Evolutionary conservation across 2,888 invertebrate species (phyloP).

Genomic region (Calameuta pallipes): DNA sequence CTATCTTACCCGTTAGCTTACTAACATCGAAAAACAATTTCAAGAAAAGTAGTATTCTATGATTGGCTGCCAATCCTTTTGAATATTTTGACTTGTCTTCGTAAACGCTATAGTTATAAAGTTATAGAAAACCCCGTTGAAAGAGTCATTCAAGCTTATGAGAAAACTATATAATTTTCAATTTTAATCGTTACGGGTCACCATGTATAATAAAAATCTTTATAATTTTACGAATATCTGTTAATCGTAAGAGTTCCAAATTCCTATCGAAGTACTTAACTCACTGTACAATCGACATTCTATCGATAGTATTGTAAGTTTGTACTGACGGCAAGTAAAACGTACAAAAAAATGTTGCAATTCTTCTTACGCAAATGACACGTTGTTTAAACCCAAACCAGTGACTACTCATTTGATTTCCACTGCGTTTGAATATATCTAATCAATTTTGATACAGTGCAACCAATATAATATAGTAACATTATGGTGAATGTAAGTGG

Average conservation of each 20-base stretch:
- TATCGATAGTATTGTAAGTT: conserved; percentile 18
- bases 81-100: background rate
- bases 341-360: background rate
- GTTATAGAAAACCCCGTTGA: background rate
- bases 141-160: background rate
- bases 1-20: background rate
- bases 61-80: background rate
- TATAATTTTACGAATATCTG: conserved; percentile 1
- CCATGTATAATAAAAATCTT: conserved; percentile 6
- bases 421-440: background rate
- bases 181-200: background rate
- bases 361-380: background rate
- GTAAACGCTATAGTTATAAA: background rate
- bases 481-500: background rate
- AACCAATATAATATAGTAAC: background rate
- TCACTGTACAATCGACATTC: conserved; percentile 9
- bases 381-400: background rate
- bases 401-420: background rate
- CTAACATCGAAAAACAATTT: background rate
- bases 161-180: background rate
- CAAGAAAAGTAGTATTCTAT: background rate
- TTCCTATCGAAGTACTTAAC: background rate
- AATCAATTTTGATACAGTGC: background rate
- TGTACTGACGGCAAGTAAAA: conserved; percentile 14
- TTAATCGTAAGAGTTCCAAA: background rate